Conservation (phyloP, 1,140 invertebrate genomes). For the Marisa cornuarietis region DNA sequence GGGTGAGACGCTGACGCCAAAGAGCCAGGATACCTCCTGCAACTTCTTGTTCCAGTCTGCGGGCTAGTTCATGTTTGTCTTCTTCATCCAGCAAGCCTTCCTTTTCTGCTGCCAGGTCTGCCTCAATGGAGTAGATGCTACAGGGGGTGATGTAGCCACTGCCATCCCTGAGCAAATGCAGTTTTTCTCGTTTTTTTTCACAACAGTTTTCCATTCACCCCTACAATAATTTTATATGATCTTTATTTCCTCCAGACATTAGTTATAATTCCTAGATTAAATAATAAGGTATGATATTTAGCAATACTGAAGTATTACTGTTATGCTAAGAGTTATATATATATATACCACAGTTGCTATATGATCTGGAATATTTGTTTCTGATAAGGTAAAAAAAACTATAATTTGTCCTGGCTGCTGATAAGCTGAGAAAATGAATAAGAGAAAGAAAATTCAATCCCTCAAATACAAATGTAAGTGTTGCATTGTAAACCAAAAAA, state of each 20-base stretch:
- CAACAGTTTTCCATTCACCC: no score
- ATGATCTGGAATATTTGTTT: neutral
- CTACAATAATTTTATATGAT: no score
- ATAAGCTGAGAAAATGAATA: neutral
- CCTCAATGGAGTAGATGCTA: slow-evolving; percentile 30
- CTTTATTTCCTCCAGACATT: no score
- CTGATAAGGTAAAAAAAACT: neutral
- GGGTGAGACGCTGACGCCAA: slow-evolving; percentile 26
- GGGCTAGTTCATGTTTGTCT: slow-evolving; percentile 34
- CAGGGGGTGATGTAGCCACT: slow-evolving; percentile 13
- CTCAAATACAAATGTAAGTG: neutral
- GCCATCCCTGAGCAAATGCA: neutral
- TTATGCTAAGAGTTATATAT: neutral
- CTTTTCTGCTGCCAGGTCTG: slow-evolving; percentile 30
- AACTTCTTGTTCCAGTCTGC: slow-evolving; percentile 34
- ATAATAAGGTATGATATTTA: no score
- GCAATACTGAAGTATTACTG: no score
- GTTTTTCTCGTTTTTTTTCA: neutral
- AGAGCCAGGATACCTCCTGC: slow-evolving; percentile 29
- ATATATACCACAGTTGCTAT: neutral
- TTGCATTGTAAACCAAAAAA: neutral
- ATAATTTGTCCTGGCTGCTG: neutral
- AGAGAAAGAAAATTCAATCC: neutral
- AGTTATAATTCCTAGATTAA: no score
- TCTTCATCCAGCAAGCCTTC: slow-evolving; percentile 29